A percentile compares a stretch with the other conserved stretches of the same genome.
Conservation (phyloP, 2,797 vertebrate species). For the Scarus forsteni region DNA sequence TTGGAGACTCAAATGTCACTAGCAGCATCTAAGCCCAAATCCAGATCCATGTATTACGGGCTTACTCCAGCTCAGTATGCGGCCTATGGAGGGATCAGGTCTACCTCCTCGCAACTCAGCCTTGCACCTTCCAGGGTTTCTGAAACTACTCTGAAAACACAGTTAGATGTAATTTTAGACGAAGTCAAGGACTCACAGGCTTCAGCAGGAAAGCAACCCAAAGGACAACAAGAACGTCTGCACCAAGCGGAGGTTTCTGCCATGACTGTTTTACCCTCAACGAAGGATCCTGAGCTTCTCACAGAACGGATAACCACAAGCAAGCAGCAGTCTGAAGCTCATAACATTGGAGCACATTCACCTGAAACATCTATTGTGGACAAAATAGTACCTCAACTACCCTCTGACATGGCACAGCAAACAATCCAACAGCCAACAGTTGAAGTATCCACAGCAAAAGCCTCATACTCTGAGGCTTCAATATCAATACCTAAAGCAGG, state of each 20-base stretch:
- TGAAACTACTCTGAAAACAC: constrained; percentile 38
- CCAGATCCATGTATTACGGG: constrained; percentile 82
- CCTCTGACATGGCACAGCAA: constrained; percentile 66
- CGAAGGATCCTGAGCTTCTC: constrained; percentile 26
- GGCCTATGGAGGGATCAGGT: constrained; percentile 80
- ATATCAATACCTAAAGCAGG: constrained; percentile 73
- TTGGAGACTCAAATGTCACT: constrained; percentile 76
- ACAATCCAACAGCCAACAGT: constrained; percentile 67
- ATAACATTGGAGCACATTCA: constrained; percentile 64
- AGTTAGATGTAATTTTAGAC: constrained; percentile 40
- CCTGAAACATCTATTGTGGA: constrained; percentile 60
- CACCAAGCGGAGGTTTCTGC: constrained; percentile 33
- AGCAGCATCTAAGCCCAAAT: constrained; percentile 67
- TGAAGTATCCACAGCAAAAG: constrained; percentile 70
- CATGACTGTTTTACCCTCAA: constrained; percentile 20
- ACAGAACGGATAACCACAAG: constrained; percentile 28
- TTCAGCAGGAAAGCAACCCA: constrained; percentile 51
- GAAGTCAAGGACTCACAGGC: constrained; percentile 41
- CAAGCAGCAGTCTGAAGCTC: constrained; percentile 58
- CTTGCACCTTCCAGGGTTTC: constrained; percentile 25
- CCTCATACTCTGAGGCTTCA: constrained; percentile 71
- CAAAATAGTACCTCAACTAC: constrained; percentile 59
- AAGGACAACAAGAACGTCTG: constrained; percentile 44
- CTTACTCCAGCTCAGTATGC: constrained; percentile 80
- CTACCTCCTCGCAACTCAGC: constrained; percentile 47